Percentiles rank a stretch among this genome's conserved stretches.
Evolutionary conservation across 2,888 invertebrate genomes (phyloP).

Genomic region (Harmothoe impar): DNA sequence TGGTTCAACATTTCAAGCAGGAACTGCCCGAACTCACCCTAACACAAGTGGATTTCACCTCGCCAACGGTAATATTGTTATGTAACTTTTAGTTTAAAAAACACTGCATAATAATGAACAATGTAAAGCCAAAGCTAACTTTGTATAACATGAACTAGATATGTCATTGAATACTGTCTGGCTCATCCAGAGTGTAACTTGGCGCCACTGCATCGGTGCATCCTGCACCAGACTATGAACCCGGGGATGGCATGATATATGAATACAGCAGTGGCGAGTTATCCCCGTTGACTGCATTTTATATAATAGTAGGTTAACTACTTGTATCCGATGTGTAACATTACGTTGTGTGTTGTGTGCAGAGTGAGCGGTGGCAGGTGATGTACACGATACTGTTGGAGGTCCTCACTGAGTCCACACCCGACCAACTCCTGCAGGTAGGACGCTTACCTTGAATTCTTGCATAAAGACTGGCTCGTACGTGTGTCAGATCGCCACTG

Average conservation of each 20-base stretch:
- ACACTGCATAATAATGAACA: background rate
- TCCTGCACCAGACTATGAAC: no score
- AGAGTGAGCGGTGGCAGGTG: background rate
- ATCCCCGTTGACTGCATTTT: background rate
- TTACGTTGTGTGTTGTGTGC: background rate
- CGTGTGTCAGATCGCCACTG: no score
- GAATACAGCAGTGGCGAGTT: background rate
- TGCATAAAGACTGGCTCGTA: no score
- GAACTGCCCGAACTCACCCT: background rate
- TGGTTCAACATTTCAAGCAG: slow-evolving; percentile 12
- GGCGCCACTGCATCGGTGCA: background rate
- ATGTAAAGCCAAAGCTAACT: background rate
- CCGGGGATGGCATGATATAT: no score
- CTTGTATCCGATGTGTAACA: background rate
- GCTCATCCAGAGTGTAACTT: background rate
- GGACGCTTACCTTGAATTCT: background rate
- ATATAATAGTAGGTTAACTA: background rate
- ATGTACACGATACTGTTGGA: slow-evolving; percentile 19
- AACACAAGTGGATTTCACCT: background rate
- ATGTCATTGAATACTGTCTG: background rate
- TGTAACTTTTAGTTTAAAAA: background rate
- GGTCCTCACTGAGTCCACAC: background rate
- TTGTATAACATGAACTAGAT: background rate
- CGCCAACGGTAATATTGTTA: background rate
- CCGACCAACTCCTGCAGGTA: slow-evolving; percentile 48